Evolutionary conservation across 2,888 invertebrate genomes (phyloP).

Genomic region (Drosophila quinaria): DNA sequence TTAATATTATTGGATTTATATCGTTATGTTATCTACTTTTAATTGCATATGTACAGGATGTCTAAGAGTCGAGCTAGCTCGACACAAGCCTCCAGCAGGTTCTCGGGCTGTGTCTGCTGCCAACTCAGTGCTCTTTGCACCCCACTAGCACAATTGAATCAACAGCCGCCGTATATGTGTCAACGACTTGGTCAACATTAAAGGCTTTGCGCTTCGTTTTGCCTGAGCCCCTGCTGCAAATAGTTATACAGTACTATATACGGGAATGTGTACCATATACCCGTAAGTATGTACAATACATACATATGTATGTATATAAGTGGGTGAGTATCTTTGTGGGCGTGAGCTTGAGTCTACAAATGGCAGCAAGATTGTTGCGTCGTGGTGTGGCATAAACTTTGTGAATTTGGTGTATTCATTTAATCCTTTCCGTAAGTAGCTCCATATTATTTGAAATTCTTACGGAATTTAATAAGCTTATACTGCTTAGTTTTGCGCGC

Average conservation of each 20-base stretch:
- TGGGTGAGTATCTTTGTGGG: neutral
- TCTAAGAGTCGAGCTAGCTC: neutral
- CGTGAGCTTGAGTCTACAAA: neutral
- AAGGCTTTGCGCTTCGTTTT: constrained; percentile 61
- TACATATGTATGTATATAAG: neutral
- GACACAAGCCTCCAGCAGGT: neutral
- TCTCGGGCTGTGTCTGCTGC: neutral
- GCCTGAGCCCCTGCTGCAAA: constrained; percentile 40
- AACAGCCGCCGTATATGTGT: constrained; percentile 72
- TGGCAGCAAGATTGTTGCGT: neutral
- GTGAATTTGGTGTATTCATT: constrained; percentile 66
- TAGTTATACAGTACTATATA: neutral
- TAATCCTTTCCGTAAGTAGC: constrained; percentile 76
- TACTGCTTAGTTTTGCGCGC: constrained; percentile 29
- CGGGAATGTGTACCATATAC: neutral
- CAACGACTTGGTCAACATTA: constrained; percentile 82
- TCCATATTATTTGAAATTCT: constrained; percentile 67
- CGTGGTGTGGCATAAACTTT: constrained; percentile 54
- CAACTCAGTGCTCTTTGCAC: neutral
- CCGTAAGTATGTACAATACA: neutral
- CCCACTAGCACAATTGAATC: constrained; percentile 39
- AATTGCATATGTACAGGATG: neutral
- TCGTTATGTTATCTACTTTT: too few species aligned
- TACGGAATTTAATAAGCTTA: constrained; percentile 77
- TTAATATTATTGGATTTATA: too few species aligned